Base-by-base conservation (phyloP, 2,888 invertebrate genomes). In the Apotomis turbidana region DNA sequence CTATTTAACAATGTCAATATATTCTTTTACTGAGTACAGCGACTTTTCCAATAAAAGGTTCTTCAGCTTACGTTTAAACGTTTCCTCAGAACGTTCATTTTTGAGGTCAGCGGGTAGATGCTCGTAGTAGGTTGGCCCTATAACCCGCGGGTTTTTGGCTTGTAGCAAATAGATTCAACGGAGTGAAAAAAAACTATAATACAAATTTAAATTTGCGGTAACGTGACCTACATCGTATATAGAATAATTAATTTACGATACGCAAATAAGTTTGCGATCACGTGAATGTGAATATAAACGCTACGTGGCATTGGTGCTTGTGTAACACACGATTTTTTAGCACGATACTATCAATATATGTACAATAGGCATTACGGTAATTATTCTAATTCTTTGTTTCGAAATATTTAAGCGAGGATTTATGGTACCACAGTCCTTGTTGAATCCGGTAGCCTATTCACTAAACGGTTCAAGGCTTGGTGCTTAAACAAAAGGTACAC, bases 321-420 rank as follows among this genome's bases (percentile, higher is more conserved):
- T 54, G 72, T 63, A 72, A 72, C 44, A 63, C 72, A 72, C 68
- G 68, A 72, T 72, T 72, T 68, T 72, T 67, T 74, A 36, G 54
- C 64, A 62, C 60, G 71, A 71, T 76, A 69, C 74, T 70, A 38
- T 75, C 79, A 77, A 79, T 76, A 74, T 76, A 76, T 70, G 46
- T 57, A 82, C 83, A 85, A 85, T 81, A 58, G 76, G 79, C 76
- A 46, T 76, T 79, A 78, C 68, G 73, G 78, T 76, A 76, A 82
- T 85, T 84, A 82, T 76, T 80, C 74, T 74, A 76, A 78, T 75
- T 78, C 70, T 74, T 81, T 71, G 72, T 72, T 84, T 78, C 78
- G 81, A 81, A 84, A 83, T 74, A 60, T 71, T 78, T 76, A 76
- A 79, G 78, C 79, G 68, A 41, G 41, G 44, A 60, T 68, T 52